A percentile compares a stretch with the other conserved stretches of the same genome.
Evolutionary conservation across 2,888 invertebrate species (phyloP).

Genomic region (Maniola hyperantus): DNA sequence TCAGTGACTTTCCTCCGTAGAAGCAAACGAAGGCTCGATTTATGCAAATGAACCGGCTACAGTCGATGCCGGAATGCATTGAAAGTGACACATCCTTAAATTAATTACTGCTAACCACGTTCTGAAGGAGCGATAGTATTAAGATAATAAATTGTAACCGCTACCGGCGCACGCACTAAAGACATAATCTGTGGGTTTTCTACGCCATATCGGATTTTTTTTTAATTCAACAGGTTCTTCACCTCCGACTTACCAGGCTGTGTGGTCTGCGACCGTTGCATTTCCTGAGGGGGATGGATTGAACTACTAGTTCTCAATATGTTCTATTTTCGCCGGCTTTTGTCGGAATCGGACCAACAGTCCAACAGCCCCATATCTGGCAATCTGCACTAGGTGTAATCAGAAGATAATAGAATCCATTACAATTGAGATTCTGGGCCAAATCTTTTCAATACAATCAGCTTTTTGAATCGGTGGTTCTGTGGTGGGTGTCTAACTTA

Average conservation of each 20-base stretch:
- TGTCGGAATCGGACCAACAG: not conserved
- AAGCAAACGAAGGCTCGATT: slow-evolving; percentile 41
- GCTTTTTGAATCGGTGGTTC: no score
- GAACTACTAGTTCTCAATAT: no score
- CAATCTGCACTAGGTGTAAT: no score
- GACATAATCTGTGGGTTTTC: not conserved
- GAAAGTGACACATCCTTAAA: slow-evolving; percentile 38
- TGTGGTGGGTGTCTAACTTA: no score
- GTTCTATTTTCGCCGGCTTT: no score
- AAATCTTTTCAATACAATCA: no score
- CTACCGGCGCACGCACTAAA: slow-evolving; percentile 22
- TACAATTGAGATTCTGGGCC: no score
- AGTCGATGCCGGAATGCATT: slow-evolving; percentile 37
- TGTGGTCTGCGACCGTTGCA: no score
- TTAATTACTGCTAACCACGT: slow-evolving; percentile 35
- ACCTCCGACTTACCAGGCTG: no score
- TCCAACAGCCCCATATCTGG: no score
- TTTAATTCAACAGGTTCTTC: not conserved
- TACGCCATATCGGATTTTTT: not conserved
- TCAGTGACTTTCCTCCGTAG: slow-evolving; percentile 40
- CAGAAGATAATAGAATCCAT: no score
- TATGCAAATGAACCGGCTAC: slow-evolving; percentile 43
- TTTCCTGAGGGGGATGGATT: no score
- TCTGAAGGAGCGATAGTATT: slow-evolving; percentile 29
- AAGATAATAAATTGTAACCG: slow-evolving; percentile 31